Conservation (phyloP, 2,888 invertebrate genomes). For the Xanthia icteritia region DNA sequence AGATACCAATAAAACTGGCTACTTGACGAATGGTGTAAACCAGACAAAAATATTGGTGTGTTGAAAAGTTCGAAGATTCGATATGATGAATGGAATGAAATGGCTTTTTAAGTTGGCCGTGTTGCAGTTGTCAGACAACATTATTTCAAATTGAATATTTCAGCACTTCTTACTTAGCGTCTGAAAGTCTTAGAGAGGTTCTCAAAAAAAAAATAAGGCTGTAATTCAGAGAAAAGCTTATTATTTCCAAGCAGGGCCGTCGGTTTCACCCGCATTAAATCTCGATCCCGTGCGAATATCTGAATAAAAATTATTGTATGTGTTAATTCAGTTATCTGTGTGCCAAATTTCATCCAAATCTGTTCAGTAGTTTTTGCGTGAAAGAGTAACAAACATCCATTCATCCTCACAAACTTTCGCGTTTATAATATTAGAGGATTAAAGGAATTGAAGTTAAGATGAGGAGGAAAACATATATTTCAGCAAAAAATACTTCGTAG, state of each 20-base stretch:
- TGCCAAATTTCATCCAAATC: too few relatives aligned
- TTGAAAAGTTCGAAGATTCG: constrained; percentile 2
- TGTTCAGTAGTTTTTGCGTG: too few relatives aligned
- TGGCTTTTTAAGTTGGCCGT: constrained; percentile 1
- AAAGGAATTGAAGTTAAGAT: not conserved
- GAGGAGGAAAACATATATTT: not conserved
- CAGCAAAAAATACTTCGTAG: not conserved
- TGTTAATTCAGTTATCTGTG: too few relatives aligned
- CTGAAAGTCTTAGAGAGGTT: constrained; percentile 1
- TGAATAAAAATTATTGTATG: too few relatives aligned
- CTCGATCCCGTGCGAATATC: too few relatives aligned
- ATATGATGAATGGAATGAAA: not conserved
- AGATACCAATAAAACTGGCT: constrained; percentile 21
- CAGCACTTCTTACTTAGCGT: not conserved
- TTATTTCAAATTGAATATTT: constrained; percentile 1
- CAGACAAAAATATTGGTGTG: not conserved
- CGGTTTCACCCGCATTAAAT: too few relatives aligned
- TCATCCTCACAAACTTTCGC: too few relatives aligned
- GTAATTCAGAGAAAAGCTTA: not conserved
- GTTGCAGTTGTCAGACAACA: not conserved
- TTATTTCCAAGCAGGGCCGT: not conserved
- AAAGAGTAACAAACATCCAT: too few relatives aligned
- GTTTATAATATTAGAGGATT: too few relatives aligned
- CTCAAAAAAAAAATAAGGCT: not conserved
- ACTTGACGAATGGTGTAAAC: constrained; percentile 13